Conservation (phyloP, 2,888 invertebrate species). For the Tethea ocularis region DNA sequence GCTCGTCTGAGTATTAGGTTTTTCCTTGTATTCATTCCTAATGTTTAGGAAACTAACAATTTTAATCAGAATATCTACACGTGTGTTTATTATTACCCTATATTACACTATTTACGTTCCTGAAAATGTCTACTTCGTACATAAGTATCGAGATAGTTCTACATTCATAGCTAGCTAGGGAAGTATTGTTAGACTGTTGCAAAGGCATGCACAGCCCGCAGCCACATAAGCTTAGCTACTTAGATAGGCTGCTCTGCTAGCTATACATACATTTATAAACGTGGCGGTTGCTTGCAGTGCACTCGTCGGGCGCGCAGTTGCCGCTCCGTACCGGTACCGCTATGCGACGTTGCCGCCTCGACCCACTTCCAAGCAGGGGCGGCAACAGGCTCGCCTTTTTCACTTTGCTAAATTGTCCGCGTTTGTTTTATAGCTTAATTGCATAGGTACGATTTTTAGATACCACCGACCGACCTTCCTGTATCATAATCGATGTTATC, state of each 20-base stretch:
- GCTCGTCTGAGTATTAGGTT: too few species aligned
- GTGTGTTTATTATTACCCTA: too few species aligned
- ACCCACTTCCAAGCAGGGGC: constrained; percentile 56
- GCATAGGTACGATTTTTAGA: constrained; percentile 34
- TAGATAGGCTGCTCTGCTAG: neutral
- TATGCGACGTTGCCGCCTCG: constrained; percentile 72
- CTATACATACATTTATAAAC: constrained; percentile 9
- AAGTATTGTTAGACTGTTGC: too few species aligned
- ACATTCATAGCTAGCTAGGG: too few species aligned
- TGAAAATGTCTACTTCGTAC: too few species aligned
- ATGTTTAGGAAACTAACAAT: too few species aligned
- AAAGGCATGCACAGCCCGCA: neutral
- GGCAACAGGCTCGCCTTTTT: constrained; percentile 60
- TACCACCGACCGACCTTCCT: constrained; percentile 27
- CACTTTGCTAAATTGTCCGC: constrained; percentile 58
- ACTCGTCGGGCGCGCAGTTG: constrained; percentile 44
- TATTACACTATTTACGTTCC: too few species aligned
- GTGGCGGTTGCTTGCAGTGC: constrained; percentile 11
- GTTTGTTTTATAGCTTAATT: constrained; percentile 43
- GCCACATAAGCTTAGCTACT: neutral
- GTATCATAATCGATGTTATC: constrained; percentile 11
- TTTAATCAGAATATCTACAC: too few species aligned
- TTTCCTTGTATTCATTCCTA: too few species aligned
- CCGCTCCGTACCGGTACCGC: constrained; percentile 53
- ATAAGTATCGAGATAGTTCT: too few species aligned